phyloP scores from a whole-genome alignment of 2,113 vertebrate genomes.

The Tyto alba region DNA sequence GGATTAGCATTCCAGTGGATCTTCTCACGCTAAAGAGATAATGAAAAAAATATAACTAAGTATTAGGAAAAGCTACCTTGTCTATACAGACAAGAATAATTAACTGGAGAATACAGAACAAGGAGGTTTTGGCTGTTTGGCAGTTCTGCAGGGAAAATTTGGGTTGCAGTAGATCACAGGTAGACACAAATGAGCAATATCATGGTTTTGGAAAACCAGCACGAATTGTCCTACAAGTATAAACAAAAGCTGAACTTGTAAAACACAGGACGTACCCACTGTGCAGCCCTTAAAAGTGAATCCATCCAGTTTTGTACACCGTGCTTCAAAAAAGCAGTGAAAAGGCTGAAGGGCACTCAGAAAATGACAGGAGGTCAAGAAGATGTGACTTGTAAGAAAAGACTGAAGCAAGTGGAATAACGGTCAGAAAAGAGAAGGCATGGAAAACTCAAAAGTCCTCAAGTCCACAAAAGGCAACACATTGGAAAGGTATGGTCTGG shows the following conservation, averaged over 20 bases:
- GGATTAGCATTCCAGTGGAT: not conserved
- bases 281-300: not conserved
- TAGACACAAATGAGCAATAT: not conserved
- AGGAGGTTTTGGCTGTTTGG: not conserved
- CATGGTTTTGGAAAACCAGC: not conserved
- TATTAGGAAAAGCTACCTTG: not conserved
- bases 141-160: not conserved
- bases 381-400: not conserved
- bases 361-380: not conserved
- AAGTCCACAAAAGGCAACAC: not conserved
- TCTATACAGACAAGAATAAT: not conserved
- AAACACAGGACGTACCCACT: not conserved
- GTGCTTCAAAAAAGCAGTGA: not conserved
- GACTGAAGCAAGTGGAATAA: not conserved
- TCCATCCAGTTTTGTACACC: not conserved
- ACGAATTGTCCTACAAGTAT: not conserved
- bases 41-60: not conserved
- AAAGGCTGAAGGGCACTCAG: not conserved
- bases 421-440: not conserved
- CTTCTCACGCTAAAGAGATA: not conserved
- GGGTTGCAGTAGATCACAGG: not conserved
- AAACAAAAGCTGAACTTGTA: not conserved
- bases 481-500: not conserved
- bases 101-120: not conserved
- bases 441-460: accelerated